A percentile compares a stretch with the other conserved stretches of the same genome.
Evolutionary conservation across 2,888 invertebrate genomes (phyloP).

Genomic region (Metacarcinus magister): DNA sequence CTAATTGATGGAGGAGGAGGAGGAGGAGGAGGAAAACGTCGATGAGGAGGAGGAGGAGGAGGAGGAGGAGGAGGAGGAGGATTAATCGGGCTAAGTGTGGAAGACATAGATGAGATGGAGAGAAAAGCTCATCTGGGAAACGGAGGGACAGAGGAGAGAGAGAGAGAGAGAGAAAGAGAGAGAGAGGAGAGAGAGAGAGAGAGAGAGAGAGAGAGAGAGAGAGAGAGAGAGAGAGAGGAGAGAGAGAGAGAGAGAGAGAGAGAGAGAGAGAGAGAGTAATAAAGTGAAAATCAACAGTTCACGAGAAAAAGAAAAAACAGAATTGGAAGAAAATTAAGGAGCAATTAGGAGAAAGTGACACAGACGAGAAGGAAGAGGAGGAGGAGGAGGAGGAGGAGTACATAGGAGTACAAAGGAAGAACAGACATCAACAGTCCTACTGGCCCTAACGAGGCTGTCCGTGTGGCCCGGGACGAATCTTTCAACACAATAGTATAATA

Average conservation of each 20-base stretch:
- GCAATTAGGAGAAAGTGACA: background rate
- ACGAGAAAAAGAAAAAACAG: background rate
- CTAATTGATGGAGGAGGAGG: background rate
- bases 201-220: too few relatives aligned
- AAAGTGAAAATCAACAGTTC: background rate
- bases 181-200: too few relatives aligned
- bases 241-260: constrained; percentile 4
- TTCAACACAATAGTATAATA: too few relatives aligned
- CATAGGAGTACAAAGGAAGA: too few relatives aligned
- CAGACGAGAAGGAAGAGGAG: background rate
- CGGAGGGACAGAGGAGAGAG: too few relatives aligned
- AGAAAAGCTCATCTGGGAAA: too few relatives aligned
- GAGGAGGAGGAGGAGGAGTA: too few relatives aligned
- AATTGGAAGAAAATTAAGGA: background rate
- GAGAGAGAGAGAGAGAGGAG: background rate
- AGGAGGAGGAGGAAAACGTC: background rate
- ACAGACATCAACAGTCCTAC: too few relatives aligned
- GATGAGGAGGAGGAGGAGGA: background rate
- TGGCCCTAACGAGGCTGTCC: too few relatives aligned
- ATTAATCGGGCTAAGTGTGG: constrained; percentile 10
- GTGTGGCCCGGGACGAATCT: too few relatives aligned
- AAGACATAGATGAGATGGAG: background rate
- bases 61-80: background rate
- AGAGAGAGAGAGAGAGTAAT: background rate
- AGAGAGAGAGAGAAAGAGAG: too few relatives aligned